Evolutionary conservation across 2,113 vertebrate genomes (phyloP).

Genomic region (Austrofundulus limnaeus): DNA sequence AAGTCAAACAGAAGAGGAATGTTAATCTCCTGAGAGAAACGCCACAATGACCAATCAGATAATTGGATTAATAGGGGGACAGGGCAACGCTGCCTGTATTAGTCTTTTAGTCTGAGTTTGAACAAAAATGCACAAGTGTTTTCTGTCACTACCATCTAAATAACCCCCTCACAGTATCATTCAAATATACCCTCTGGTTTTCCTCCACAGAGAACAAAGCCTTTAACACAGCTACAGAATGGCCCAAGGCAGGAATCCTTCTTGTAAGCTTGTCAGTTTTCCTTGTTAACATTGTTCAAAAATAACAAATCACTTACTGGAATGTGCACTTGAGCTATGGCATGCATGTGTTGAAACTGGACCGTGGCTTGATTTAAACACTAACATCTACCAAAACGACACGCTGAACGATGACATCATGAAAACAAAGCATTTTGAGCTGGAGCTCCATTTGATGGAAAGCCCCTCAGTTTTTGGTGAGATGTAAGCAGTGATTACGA

Average conservation of each 20-base stretch:
- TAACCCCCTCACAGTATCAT: too few relatives aligned
- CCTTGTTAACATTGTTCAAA: conserved; percentile 1
- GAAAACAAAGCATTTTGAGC: conserved; percentile 52
- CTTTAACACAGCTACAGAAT: conserved; percentile 1
- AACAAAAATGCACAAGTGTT: conserved; percentile 65
- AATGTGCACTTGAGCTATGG: conserved; percentile 31
- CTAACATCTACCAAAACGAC: conserved; percentile 74
- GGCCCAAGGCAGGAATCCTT: background rate
- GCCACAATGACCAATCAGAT: conserved; percentile 68
- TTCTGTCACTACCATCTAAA: conserved; percentile 64
- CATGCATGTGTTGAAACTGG: conserved; percentile 37
- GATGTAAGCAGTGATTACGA: conserved; percentile 40
- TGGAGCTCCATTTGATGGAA: conserved; percentile 57
- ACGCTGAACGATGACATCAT: conserved; percentile 68
- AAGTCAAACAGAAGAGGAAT: conserved; percentile 76
- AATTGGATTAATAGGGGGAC: conserved; percentile 71
- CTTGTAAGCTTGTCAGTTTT: background rate
- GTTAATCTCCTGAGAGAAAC: conserved; percentile 69
- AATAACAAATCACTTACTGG: conserved; percentile 8
- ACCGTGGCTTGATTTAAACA: conserved; percentile 20
- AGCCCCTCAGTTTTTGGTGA: conserved; percentile 66
- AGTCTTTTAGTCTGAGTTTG: conserved; percentile 52
- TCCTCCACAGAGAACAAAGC: conserved; percentile 19
- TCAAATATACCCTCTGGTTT: conserved; percentile 39
- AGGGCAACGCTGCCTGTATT: conserved; percentile 53